A percentile compares a stretch with the other conserved stretches of the same genome.
phyloP scores from a whole-genome alignment of 2,888 invertebrate genomes.

The Macrophya alboannulata region DNA sequence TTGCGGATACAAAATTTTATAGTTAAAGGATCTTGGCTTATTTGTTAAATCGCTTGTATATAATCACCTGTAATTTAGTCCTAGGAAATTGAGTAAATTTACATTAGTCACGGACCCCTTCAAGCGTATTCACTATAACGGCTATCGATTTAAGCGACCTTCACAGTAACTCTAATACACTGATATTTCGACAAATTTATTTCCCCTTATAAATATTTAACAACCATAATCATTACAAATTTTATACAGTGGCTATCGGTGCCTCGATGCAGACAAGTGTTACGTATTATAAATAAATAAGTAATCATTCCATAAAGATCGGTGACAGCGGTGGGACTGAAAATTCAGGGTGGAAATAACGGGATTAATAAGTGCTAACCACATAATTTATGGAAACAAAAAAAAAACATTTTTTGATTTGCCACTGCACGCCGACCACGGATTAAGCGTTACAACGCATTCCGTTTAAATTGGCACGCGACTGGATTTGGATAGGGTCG shows the following conservation, averaged over 20 bases:
- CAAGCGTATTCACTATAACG: background rate
- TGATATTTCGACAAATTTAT: background rate
- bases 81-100: slow-evolving; percentile 27
- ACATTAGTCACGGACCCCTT: slow-evolving; percentile 9
- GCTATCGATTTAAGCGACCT: slow-evolving; percentile 17
- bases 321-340: background rate
- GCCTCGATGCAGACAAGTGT: background rate
- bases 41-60: slow-evolving; percentile 36
- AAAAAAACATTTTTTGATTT: background rate
- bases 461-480: background rate
- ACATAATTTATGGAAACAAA: background rate
- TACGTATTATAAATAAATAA: background rate
- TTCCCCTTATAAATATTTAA: background rate
- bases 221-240: background rate
- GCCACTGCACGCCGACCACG: background rate
- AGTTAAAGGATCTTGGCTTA: background rate
- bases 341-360: background rate
- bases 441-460: background rate
- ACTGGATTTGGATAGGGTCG: slow-evolving; percentile 15
- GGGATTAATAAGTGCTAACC: background rate
- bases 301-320: background rate
- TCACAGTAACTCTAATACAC: background rate
- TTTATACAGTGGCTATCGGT: background rate
- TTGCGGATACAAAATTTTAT: slow-evolving; percentile 1
- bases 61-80: slow-evolving; percentile 32